Evolutionary conservation across 2,797 vertebrate species (phyloP).

Genomic region (Bradypodion ventrale): DNA sequence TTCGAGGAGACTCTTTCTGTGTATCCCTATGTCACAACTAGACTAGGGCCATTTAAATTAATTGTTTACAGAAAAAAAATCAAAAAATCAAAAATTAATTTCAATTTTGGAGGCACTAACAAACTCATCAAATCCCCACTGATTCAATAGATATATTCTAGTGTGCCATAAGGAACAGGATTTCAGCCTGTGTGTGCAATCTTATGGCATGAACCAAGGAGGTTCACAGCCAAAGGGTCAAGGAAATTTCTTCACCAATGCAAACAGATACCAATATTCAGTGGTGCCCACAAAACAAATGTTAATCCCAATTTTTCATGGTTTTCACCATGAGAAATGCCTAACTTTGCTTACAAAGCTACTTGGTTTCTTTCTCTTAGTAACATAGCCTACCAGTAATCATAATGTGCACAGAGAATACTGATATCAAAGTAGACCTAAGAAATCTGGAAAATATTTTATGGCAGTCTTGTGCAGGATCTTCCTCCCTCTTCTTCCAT

Average conservation of each 20-base stretch:
- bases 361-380: not conserved
- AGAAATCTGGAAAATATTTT: slow-evolving; percentile 36
- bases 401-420: slow-evolving; percentile 22
- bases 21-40: too few species aligned
- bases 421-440: slow-evolving; percentile 6
- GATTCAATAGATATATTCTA: too few species aligned
- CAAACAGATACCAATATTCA: slow-evolving; percentile 1
- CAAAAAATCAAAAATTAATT: too few species aligned
- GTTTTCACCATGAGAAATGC: not conserved
- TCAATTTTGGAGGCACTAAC: too few species aligned
- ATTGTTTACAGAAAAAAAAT: too few species aligned
- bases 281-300: not conserved
- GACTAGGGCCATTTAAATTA: not conserved
- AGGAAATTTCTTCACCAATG: not conserved
- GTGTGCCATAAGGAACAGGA: too few species aligned
- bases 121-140: not conserved
- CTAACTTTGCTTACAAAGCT: not conserved
- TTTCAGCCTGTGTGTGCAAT: too few species aligned
- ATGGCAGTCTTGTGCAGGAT: slow-evolving; percentile 26
- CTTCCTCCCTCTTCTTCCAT: not conserved
- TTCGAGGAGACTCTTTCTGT: too few species aligned
- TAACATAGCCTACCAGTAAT: not conserved
- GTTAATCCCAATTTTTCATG: slow-evolving; percentile 8
- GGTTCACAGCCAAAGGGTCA: not conserved
- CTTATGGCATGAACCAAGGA: not conserved